A percentile compares a stretch with the other conserved stretches of the same genome.
phyloP scores from a whole-genome alignment of 2,888 invertebrate species.

The Eupeodes latifasciatus region DNA sequence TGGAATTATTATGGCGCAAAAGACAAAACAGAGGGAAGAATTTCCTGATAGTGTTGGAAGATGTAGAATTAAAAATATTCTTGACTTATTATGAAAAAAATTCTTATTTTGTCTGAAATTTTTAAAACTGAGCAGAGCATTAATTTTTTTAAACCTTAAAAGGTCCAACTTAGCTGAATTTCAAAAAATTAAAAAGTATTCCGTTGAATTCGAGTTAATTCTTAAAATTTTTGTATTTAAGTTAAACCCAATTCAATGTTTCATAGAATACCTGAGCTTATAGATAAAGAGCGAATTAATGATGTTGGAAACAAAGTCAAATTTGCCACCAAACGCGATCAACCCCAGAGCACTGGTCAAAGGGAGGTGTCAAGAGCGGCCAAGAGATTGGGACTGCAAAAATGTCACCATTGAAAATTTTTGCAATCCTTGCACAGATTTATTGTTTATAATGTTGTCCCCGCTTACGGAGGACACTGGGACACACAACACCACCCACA shows the following conservation, averaged over 20 bases:
- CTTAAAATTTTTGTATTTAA: too few species aligned
- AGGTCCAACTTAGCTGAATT: too few species aligned
- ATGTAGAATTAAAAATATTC: not conserved
- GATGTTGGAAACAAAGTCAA: too few species aligned
- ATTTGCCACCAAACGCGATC: not conserved
- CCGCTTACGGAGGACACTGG: conserved; percentile 6
- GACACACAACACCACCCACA: not conserved
- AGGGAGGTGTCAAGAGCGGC: not conserved
- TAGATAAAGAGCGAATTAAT: too few species aligned
- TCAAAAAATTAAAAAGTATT: too few species aligned
- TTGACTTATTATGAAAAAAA: not conserved
- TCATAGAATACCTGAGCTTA: too few species aligned
- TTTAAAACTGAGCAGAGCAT: too few species aligned
- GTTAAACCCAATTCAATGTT: too few species aligned
- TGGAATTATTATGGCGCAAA: conserved; percentile 33
- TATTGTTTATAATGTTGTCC: conserved; percentile 58
- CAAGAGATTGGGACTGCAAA: conserved; percentile 20
- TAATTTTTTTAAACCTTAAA: too few species aligned
- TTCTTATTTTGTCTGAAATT: too few species aligned
- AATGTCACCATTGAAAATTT: conserved; percentile 69
- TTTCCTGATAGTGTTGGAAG: not conserved
- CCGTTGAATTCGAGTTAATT: too few species aligned
- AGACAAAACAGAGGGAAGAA: not conserved
- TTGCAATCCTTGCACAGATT: conserved; percentile 53
- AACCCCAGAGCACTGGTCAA: not conserved